Percentiles rank a stretch among this genome's conserved stretches.
Conservation (phyloP, 2,888 invertebrate species). For the Argyresthia goedartella region DNA sequence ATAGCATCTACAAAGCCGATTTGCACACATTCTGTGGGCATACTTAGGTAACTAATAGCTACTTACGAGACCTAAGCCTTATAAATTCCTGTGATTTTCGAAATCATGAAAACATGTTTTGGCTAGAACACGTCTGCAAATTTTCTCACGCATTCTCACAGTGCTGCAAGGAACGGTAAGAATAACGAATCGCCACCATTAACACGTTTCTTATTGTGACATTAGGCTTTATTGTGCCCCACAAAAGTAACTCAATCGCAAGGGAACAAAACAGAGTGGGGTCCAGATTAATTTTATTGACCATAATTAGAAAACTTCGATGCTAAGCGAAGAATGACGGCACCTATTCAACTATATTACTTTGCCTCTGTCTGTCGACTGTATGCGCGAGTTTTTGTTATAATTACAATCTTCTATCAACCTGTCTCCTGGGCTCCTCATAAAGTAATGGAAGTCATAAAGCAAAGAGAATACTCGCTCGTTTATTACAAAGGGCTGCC, state of each 20-base stretch:
- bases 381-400: constrained; percentile 7
- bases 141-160: constrained; percentile 22
- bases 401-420: constrained; percentile 14
- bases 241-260: constrained; percentile 38
- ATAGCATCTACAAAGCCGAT: constrained; percentile 27
- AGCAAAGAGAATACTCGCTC: constrained; percentile 20
- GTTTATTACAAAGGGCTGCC: constrained; percentile 15
- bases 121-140: constrained; percentile 19
- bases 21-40: constrained; percentile 14
- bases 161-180: no score
- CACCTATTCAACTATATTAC: not conserved
- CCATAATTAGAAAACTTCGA: constrained; percentile 15
- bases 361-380: not conserved
- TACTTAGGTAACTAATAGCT: not conserved
- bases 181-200: constrained; percentile 46
- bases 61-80: not conserved
- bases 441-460: constrained; percentile 28
- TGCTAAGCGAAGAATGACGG: not conserved
- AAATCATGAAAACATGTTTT: not conserved
- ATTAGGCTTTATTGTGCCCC: constrained; percentile 48
- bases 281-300: constrained; percentile 29
- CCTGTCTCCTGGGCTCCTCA: constrained; percentile 12
- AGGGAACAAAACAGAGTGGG: constrained; percentile 27
- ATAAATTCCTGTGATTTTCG: not conserved
- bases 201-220: constrained; percentile 52